Evolutionary conservation across 2,888 invertebrate species (phyloP).

Genomic region (Spodoptera exigua): DNA sequence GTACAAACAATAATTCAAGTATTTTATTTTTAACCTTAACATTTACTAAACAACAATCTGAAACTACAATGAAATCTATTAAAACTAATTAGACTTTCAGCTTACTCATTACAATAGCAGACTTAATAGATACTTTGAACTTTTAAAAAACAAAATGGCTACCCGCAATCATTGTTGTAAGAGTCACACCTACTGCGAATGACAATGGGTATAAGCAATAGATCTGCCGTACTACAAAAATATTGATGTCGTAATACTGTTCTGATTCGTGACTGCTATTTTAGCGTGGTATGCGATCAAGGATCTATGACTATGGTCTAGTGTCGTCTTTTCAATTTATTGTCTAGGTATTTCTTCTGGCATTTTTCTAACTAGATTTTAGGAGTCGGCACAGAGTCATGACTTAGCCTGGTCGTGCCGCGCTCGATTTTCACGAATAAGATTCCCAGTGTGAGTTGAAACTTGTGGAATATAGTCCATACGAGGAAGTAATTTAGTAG

Average conservation of each 20-base stretch:
- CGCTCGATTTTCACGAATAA: no score
- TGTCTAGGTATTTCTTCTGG: no score
- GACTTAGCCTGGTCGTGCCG: no score
- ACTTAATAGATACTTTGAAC: slow-evolving; percentile 20
- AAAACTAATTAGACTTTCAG: slow-evolving; percentile 32
- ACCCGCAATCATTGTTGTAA: slow-evolving; percentile 35
- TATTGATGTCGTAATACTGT: slow-evolving; percentile 57
- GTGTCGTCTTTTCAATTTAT: slow-evolving; percentile 11
- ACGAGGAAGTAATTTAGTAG: no score
- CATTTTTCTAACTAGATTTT: no score
- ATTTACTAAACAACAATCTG: neutral
- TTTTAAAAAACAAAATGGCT: slow-evolving; percentile 48
- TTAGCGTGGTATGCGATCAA: slow-evolving; percentile 30
- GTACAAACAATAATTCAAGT: neutral
- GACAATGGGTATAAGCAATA: slow-evolving; percentile 55
- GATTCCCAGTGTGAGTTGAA: no score
- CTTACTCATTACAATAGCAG: slow-evolving; percentile 5
- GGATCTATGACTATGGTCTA: slow-evolving; percentile 1
- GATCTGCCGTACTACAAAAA: slow-evolving; percentile 43
- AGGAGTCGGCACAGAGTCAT: no score
- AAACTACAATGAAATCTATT: neutral
- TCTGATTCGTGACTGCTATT: slow-evolving; percentile 55
- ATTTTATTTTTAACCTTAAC: no score
- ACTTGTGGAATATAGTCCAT: no score
- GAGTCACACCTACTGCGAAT: slow-evolving; percentile 37